Evolutionary conservation across 2,113 vertebrate species (phyloP).

Genomic region (Nothoprocta perdicaria): DNA sequence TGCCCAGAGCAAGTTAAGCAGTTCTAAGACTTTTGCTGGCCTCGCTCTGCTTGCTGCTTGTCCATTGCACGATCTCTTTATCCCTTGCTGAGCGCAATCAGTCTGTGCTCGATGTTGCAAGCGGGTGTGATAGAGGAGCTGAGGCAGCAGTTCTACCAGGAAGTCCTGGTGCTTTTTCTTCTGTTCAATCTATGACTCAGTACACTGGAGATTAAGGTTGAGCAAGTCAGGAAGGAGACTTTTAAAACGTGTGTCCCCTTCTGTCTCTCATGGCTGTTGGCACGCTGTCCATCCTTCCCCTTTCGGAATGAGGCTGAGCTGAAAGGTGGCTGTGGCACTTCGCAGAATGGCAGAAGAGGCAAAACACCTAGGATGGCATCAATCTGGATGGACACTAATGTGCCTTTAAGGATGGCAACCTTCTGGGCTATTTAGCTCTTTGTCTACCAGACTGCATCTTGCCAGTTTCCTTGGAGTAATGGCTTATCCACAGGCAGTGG

Average conservation of each 20-base stretch:
- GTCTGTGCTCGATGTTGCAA: not conserved
- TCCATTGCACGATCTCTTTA: not conserved
- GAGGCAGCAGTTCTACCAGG: conserved; percentile 27
- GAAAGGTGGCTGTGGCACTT: accelerated
- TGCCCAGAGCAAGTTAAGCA: not conserved
- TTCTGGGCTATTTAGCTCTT: not conserved
- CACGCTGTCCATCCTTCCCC: not conserved
- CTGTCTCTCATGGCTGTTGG: not conserved
- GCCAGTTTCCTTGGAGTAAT: not conserved
- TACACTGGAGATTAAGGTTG: not conserved
- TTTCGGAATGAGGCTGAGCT: not conserved
- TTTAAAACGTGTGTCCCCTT: not conserved
- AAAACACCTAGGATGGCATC: not conserved
- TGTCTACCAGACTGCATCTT: not conserved
- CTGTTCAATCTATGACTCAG: not conserved
- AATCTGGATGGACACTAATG: not conserved
- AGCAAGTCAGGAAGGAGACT: not conserved
- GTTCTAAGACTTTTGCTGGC: not conserved
- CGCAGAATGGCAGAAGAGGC: not conserved
- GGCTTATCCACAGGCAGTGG: not conserved
- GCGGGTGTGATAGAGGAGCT: not conserved
- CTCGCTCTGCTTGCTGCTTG: not conserved
- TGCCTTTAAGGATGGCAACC: not conserved
- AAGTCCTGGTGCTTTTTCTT: not conserved
- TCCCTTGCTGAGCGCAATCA: not conserved